These are phyloP conservation scores for Pygocentrus nattereri DNA, from an alignment of 2,797 vertebrate genomes.

Conservation along the genomic window DNA sequence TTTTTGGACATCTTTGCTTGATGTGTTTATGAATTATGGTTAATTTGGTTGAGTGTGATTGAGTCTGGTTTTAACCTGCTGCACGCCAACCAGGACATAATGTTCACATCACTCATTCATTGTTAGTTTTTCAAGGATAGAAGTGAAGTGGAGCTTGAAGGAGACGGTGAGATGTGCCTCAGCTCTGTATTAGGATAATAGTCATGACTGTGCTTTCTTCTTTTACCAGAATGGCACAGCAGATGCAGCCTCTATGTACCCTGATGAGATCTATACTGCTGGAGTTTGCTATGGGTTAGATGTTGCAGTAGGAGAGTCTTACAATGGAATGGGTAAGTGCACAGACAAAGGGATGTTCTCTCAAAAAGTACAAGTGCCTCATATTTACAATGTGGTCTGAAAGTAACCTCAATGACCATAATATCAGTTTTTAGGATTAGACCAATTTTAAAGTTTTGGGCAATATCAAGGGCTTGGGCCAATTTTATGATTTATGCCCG, in stretches of 20 bases:
- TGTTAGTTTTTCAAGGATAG: not conserved
- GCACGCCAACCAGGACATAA: too few species aligned
- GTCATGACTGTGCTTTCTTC: not conserved
- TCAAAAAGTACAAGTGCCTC: too few species aligned
- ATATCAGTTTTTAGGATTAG: not conserved
- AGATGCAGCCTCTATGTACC: constrained; percentile 81
- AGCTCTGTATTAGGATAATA: not conserved
- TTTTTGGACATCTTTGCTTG: too few species aligned
- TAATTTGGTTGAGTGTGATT: too few species aligned
- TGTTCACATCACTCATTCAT: not conserved
- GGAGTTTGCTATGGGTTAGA: constrained; percentile 81
- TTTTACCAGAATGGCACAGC: constrained; percentile 81
- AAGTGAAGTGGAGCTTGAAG: not conserved
- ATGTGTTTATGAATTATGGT: too few species aligned
- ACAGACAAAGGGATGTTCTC: too few species aligned
- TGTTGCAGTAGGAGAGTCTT: constrained; percentile 82
- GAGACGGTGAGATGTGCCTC: not conserved
- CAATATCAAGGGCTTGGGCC: not conserved
- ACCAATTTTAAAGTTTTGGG: not conserved
- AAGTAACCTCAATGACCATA: too few species aligned
- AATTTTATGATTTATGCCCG: not conserved
- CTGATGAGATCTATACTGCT: constrained; percentile 82
- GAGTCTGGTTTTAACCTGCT: too few species aligned
- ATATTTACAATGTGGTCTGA: too few species aligned
- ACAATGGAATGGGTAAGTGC: constrained; percentile 76